Evolutionary conservation across 2,888 invertebrate genomes (phyloP).

Genomic region (Geotrupes spiniger): DNA sequence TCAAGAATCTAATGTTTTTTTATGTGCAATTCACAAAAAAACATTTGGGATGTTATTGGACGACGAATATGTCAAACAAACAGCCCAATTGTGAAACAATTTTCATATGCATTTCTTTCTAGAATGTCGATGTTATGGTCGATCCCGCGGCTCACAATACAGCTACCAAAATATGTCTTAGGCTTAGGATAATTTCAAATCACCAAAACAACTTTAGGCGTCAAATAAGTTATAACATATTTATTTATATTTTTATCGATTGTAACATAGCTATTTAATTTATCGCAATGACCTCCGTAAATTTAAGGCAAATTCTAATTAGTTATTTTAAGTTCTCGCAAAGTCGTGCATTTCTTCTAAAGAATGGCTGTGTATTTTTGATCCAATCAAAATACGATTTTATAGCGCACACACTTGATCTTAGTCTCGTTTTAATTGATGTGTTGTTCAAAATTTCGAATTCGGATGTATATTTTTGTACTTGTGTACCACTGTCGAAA

Average conservation of each 20-base stretch:
- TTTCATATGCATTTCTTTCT: conserved; percentile 43
- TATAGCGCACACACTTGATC: neutral
- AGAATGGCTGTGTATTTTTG: conserved; percentile 30
- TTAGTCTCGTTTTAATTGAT: too few species aligned
- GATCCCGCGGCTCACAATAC: conserved; percentile 77
- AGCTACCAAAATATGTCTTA: conserved; percentile 83
- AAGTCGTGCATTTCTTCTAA: too few species aligned
- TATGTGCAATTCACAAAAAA: too few species aligned
- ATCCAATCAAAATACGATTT: conserved; percentile 27
- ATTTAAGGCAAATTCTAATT: too few species aligned
- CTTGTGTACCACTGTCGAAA: too few species aligned
- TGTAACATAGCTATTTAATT: conserved; percentile 1
- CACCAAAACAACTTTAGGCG: conserved; percentile 2
- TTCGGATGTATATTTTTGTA: too few species aligned
- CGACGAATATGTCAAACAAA: too few species aligned
- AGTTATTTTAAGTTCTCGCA: too few species aligned
- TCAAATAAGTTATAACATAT: conserved; percentile 6
- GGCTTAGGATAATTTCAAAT: conserved; percentile 63
- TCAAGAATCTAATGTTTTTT: too few species aligned
- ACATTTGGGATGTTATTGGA: too few species aligned
- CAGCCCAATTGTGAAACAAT: too few species aligned
- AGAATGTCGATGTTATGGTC: conserved; percentile 85
- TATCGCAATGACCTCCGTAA: neutral
- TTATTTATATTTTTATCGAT: conserved; percentile 6
- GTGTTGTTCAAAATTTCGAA: too few species aligned